Evolutionary conservation across 1,140 invertebrate species (phyloP).

Genomic region (Cheumatopsyche charites): DNA sequence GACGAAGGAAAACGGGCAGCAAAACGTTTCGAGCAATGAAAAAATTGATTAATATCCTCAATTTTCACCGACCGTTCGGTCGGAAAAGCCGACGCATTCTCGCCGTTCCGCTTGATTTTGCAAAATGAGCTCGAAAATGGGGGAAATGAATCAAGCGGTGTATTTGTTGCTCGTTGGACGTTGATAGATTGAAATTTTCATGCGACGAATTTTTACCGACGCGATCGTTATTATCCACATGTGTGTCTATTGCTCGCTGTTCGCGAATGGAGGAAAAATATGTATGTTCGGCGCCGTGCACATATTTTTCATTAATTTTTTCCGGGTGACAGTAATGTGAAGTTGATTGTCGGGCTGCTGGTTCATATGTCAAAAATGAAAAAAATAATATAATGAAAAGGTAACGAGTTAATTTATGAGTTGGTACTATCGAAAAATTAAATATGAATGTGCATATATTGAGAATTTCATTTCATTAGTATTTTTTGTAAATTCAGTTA

Average conservation of each 20-base stretch:
- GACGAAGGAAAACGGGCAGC: too few species aligned
- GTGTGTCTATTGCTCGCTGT: too few species aligned
- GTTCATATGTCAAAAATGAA: background rate
- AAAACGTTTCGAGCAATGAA: background rate
- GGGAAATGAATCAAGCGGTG: conserved; percentile 10
- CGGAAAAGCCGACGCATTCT: conserved; percentile 8
- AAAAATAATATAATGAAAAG: too few species aligned
- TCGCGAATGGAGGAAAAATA: too few species aligned
- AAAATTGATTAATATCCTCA: conserved; percentile 23
- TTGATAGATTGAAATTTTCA: conserved; percentile 16
- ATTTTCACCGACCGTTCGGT: background rate
- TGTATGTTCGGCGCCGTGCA: too few species aligned
- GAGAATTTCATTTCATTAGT: too few species aligned
- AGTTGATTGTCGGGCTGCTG: background rate
- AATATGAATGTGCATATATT: too few species aligned
- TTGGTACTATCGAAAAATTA: too few species aligned
- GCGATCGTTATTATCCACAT: too few species aligned
- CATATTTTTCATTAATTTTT: conserved; percentile 10
- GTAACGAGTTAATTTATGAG: too few species aligned
- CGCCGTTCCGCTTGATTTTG: conserved; percentile 11
- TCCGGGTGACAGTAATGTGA: background rate
- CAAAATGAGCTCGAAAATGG: conserved; percentile 14
- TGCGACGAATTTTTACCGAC: background rate
- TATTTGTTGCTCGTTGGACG: conserved; percentile 21
- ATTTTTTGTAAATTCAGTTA: too few species aligned